Conservation (phyloP, 2,113 vertebrate genomes). For the Genyomyrus donnyi region DNA sequence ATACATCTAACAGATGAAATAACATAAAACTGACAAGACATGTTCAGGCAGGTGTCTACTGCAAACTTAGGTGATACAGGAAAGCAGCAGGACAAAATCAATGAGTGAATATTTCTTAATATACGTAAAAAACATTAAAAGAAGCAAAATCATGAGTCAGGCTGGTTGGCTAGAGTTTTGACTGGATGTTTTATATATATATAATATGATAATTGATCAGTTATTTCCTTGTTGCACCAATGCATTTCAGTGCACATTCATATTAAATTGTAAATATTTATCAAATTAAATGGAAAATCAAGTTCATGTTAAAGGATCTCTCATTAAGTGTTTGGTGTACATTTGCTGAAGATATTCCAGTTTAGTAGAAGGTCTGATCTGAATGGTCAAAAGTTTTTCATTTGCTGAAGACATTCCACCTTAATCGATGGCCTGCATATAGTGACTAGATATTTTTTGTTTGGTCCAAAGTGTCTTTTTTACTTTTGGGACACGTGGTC, state of each 20-base stretch:
- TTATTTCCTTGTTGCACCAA: not conserved
- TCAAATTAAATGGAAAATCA: not conserved
- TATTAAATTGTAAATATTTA: not conserved
- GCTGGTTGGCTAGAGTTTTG: not conserved
- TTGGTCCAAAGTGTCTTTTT: not conserved
- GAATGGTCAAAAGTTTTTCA: not conserved
- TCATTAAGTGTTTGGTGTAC: not conserved
- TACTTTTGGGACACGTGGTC: not conserved
- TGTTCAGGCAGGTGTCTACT: not conserved
- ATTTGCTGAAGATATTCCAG: not conserved
- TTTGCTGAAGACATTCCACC: not conserved
- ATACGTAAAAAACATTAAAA: not conserved
- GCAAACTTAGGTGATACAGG: not conserved
- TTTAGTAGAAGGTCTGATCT: not conserved
- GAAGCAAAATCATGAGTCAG: not conserved
- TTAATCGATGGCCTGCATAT: not conserved
- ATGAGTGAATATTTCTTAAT: not conserved
- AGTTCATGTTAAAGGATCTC: not conserved
- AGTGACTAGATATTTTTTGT: not conserved
- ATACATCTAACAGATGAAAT: not conserved
- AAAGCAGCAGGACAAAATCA: not conserved
- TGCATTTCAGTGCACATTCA: not conserved
- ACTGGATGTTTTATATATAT: not conserved
- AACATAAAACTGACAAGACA: not conserved
- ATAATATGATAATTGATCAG: not conserved